A percentile compares a stretch with the other conserved stretches of the same genome.
phyloP scores from a whole-genome alignment of 2,113 vertebrate genomes.

The Carollia perspicillata region DNA sequence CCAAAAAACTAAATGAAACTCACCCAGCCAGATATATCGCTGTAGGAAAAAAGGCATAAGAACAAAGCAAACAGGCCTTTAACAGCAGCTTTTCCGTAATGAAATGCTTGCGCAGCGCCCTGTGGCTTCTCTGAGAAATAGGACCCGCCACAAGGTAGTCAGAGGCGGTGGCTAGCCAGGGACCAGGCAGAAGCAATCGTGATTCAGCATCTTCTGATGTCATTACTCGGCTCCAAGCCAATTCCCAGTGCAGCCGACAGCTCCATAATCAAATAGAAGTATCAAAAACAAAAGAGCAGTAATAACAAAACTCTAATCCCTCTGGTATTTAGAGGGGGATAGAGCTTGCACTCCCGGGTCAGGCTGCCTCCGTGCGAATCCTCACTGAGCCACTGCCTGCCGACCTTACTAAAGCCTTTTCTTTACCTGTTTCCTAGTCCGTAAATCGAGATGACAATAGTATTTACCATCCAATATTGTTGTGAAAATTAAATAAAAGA shows the following conservation, averaged over 20 bases:
- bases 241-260: conserved; percentile 39
- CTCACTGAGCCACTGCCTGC: neutral
- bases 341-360: conserved; percentile 2
- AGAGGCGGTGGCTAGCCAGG: neutral
- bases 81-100: neutral
- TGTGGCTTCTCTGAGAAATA: neutral
- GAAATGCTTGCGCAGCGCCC: neutral
- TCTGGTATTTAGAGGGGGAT: neutral
- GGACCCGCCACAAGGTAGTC: rapidly evolving
- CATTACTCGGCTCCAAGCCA: conserved; percentile 12
- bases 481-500: conserved; percentile 10
- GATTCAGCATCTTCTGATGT: neutral
- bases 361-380: neutral
- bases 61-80: neutral
- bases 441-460: neutral
- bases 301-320: conserved; percentile 39
- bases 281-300: conserved; percentile 36
- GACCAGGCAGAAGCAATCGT: neutral
- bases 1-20: neutral
- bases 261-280: conserved; percentile 35
- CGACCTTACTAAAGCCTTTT: neutral
- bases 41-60: neutral
- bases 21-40: too few species aligned
- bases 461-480: neutral
- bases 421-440: neutral